Evolutionary conservation across 2,888 invertebrate genomes (phyloP), one percentile per base, ranked within the genome.

Genomic region (Leucoma salicis): DNA sequence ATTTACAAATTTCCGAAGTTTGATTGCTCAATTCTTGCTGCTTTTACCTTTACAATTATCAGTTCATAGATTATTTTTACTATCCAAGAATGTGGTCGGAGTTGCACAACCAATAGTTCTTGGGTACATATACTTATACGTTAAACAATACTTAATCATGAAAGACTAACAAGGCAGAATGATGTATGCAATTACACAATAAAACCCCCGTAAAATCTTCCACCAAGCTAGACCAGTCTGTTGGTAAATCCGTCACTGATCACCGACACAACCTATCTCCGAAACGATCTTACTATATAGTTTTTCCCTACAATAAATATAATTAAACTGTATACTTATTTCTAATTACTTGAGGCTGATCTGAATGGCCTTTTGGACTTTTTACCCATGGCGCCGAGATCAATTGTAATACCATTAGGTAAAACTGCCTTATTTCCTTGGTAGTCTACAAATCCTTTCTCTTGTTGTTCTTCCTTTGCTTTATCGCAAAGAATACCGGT

Each of bases 401-500:
- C 93, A 61, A 94, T 92, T 49, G 93, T 92, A 53, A 94, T 91
- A 36, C 94, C 94, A 71, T 93, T 94, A 27, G 94, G 93, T 46
- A 94, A 81, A 14, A 94, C 92, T 35, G 94, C 92, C 69, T 93
- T 93, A 70, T 94, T 94, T 74, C 93, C 93, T 72, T 93, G 92
- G 66, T 94, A 94, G 76, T 94, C 94, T 49, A 94, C 90, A 64
- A 93, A 94, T 14, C 93, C 94, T 53, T 91, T 90, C 51, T 92
- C 90, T 46, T 91, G 90, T 46, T 90, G 80, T 7, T 90, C 84
- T 31, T 91, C 86, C 57, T 90, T 90, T 21, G 81, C 76, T 67
- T 91, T 91, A 70, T 93, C 93, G 61, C 94, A 95, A 49, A 88
- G 92, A 57, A 94, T 95, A 31, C 96, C 96, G 13, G 95, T 95